Base-by-base conservation (phyloP, 2,113 vertebrate species). In the Phocoena sinus region DNA sequence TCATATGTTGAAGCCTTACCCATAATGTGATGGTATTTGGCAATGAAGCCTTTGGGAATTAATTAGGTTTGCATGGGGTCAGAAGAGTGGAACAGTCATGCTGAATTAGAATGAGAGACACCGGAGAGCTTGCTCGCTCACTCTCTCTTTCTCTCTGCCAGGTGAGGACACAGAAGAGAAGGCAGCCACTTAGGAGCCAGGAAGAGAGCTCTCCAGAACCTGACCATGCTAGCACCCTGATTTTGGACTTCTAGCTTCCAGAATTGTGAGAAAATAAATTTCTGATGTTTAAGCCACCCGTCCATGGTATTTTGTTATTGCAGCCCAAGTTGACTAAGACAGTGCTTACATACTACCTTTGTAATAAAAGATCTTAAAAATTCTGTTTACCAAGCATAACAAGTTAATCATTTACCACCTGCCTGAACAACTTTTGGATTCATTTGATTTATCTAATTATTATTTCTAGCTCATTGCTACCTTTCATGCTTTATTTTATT, bases 401-500 rank as follows among this genome's bases (percentile, higher is more conserved):
- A 87, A 73, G 70, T 68, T 91, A 86, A 89, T 63, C 12, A 85
- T 44, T 76, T 81, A 38, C 68, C 33, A 81, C 36, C 10, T 65
- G 50, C 4, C 76, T 80, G 17, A 80, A 73, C 7, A 89, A 74
- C 5, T 67, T 96, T 71, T n/a, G 4, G 2, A 23, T 77, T 74
- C 25, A 53, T 62, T 56, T 95, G 56, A 82, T 58, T 94, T 33
- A 82, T 23, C 11, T 71, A 91, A 62, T n/a, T 87, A 63, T 77
- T 33, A 92, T 62, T 71, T 89, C 18, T 73, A 25, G 3, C 4
- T 89, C 18, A 47, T 81, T 67, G 6, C 65, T 38, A 68, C 6
- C 47, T 89, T 63, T 84, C 41, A 71, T 71, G 31, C 9, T 96
- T 95, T 68, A 38, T 84, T 85, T 31, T 68, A 47, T 84, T 83